Evolutionary conservation across 2,113 vertebrate species (phyloP).

Genomic region (Pituophis catenifer): DNA sequence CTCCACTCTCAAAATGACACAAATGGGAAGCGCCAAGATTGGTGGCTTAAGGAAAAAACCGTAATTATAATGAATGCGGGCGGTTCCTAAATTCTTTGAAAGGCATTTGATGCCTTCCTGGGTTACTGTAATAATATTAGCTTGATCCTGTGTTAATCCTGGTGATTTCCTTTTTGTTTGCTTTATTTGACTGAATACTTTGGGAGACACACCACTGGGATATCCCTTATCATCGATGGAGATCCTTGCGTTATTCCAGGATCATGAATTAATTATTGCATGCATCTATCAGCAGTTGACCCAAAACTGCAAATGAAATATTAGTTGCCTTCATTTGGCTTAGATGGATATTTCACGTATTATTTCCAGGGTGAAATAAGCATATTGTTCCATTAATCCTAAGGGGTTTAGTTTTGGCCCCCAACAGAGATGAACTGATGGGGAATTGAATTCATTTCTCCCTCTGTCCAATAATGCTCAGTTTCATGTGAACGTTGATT

Average conservation of each 20-base stretch:
- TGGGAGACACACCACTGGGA: background rate
- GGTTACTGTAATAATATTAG: background rate
- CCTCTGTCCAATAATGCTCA: background rate
- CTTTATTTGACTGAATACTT: conserved; percentile 22
- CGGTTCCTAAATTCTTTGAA: background rate
- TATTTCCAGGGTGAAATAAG: background rate
- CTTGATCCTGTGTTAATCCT: conserved; percentile 15
- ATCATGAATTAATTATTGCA: background rate
- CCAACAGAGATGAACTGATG: background rate
- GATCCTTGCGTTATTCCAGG: background rate
- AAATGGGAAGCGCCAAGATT: background rate
- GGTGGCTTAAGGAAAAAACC: background rate
- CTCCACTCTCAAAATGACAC: background rate
- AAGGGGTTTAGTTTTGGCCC: background rate
- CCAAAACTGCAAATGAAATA: background rate
- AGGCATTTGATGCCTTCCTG: conserved; percentile 2
- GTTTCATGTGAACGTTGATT: background rate
- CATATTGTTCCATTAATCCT: background rate
- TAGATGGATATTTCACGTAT: background rate
- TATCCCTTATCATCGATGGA: background rate
- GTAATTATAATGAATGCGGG: conserved; percentile 15
- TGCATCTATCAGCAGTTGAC: background rate
- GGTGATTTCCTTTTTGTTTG: conserved; percentile 35
- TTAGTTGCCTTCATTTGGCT: background rate
- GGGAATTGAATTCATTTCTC: background rate